Evolutionary conservation across 2,888 invertebrate species (phyloP), one percentile per base, ranked within the genome.

Genomic region (Norana najaformis): DNA sequence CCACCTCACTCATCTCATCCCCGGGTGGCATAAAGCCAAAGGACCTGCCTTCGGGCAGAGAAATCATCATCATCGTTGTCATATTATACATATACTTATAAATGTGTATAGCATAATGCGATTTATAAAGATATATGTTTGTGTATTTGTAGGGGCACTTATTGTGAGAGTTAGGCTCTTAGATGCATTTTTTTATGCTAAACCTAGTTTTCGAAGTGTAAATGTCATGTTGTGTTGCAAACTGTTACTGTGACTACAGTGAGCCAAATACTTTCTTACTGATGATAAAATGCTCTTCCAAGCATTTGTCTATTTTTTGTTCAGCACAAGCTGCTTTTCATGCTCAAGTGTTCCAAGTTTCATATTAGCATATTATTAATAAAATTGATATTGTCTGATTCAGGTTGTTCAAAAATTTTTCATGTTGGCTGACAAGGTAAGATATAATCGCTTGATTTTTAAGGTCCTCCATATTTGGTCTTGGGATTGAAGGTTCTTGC

Each of bases 321-420:
- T 69, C 69, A 69, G 69, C 69, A n/a, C n/a, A 30, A 69, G 69
- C n/a, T n/a, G 69, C 69, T 69, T 8, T 69, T n/a, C 69, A 69
- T 69, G n/a, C 69, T 69, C 69, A 69, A 69, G 69, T 69, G 69
- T 69, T 69, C 69, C 69, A 30, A 69, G 69, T 69, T 69, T 8
- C 30, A n/a, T 69, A 8, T 69, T n/a, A 69, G 11, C 69, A n/a
- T n/a, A 8, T 69, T 69, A n/a, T 69, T 69, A 69, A 69, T 69
- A 69, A 69, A 69, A 69, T 69, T 69, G 69, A 69, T n/a, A 69
- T 69, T n/a, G 69, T 69, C 69, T 69, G 69, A 69, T 69, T 69
- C n/a, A n/a, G n/a, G 69, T 69, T 69, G 30, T 69, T 69, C 8
- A 1, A 11, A 3, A n/a, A 69, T n/a, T 69, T 69, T n/a, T 69